A percentile compares a stretch with the other conserved stretches of the same genome.
Evolutionary conservation across 2,797 vertebrate species (phyloP).

Genomic region (Gallinago stenura): DNA sequence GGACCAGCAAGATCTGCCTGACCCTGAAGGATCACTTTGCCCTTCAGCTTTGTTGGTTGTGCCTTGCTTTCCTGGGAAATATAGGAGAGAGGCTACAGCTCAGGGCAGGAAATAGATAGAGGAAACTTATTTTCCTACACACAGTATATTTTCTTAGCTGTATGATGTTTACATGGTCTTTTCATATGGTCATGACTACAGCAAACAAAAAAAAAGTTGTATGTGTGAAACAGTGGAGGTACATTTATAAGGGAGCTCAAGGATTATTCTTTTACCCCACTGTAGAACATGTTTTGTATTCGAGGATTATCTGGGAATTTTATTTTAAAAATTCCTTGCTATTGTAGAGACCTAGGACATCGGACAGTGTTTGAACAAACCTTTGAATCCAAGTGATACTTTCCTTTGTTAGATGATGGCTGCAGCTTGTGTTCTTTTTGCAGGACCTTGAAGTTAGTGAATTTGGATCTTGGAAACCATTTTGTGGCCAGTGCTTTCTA

Average conservation of each 20-base stretch:
- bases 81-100: not conserved
- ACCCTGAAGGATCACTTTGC: not conserved
- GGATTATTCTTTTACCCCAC: not conserved
- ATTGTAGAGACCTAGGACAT: not conserved
- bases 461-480: not conserved
- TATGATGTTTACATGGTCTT: not conserved
- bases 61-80: not conserved
- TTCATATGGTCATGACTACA: not conserved
- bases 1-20: not conserved
- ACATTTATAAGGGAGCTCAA: not conserved
- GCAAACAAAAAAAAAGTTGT: not conserved
- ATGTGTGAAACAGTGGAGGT: not conserved
- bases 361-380: not conserved
- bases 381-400: not conserved
- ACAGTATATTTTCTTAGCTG: not conserved
- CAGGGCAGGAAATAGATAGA: not conserved
- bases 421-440: not conserved
- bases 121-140: not conserved
- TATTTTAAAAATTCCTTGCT: not conserved
- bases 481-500: not conserved
- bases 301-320: not conserved
- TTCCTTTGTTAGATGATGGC: accelerated
- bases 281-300: not conserved
- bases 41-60: not conserved
- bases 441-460: not conserved